phyloP scores from a whole-genome alignment of 2,888 invertebrate genomes.

The Calameuta idolon region DNA sequence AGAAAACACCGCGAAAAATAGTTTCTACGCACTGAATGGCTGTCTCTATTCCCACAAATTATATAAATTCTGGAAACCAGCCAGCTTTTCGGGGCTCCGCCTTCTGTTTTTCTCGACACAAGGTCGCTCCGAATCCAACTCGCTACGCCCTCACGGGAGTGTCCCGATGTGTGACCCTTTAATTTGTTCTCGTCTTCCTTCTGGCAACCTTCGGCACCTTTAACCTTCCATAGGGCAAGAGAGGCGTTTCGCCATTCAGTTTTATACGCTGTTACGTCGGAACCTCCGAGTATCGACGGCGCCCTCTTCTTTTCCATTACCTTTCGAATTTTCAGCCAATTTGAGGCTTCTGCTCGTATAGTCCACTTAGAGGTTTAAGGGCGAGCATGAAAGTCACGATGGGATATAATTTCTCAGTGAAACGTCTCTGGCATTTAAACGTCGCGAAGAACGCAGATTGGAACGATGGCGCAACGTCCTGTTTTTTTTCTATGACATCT shows the following conservation, averaged over 20 bases:
- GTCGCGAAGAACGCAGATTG: not conserved
- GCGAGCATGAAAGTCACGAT: not conserved
- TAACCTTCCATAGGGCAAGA: not conserved
- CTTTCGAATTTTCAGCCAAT: not conserved
- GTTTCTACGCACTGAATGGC: conserved; percentile 14
- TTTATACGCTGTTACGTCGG: not conserved
- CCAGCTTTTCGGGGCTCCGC: conserved; percentile 22
- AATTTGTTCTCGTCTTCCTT: not conserved
- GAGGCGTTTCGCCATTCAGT: not conserved
- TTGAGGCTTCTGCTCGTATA: not conserved
- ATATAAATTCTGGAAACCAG: conserved; percentile 32
- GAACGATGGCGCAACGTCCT: not conserved
- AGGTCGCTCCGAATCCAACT: not conserved
- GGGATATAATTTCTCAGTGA: not conserved
- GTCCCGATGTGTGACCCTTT: conserved; percentile 36
- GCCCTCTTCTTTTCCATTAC: not conserved
- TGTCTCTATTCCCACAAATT: conserved; percentile 26
- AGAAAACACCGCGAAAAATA: conserved; percentile 5
- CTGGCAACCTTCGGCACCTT: not conserved
- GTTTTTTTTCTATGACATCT: not conserved
- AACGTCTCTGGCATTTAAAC: not conserved
- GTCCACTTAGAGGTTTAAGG: not conserved
- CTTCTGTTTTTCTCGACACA: conserved; percentile 8
- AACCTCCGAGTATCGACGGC: not conserved
- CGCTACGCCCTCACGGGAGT: not conserved